Evolutionary conservation across 2,113 vertebrate genomes (phyloP), one percentile per base, ranked within the genome.

Genomic region (Acrocephalus arundinaceus): DNA sequence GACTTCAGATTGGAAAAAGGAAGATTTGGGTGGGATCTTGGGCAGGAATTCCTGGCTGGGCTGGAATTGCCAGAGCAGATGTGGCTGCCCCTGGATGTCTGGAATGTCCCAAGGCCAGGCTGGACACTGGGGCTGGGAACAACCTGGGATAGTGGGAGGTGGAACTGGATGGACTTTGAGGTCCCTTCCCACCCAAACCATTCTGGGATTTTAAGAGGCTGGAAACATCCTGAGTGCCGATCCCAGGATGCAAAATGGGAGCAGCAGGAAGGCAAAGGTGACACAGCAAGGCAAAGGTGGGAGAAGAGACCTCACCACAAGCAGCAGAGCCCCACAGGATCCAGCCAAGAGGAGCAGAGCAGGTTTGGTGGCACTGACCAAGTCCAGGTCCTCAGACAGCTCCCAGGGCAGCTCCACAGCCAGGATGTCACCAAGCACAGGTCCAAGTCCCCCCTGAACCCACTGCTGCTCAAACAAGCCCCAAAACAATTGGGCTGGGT

Each of bases 401-500:
- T 51, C 81, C 21, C 68, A 6, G n/a, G 51, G 59, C n/a, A 70
- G 68, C 10, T 92, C 48, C 62, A 39, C 28, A 15, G 67, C 11
- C 71, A 41, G 37, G 73, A 41, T 6, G 33, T 30, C 54, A 13
- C 33, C 48, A 65, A 3, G 31, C 21, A 28, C 22, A 10, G 49
- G 2, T 24, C 51, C 61, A 18, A 41, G 4, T 30, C 4, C 23
- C 24, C 30, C 3, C n/a, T 12, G 46, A 23, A 6, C 30, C 31
- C 28, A 4, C 15, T 0, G 8, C 48, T 54, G 78, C 55, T 77
- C 67, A 15, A 48, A 48, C 3, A 2, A 37, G 3, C 31, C 33
- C 35, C 39, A 28, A 3, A 33, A 0, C 3, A 11, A 14, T 2
- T 0, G 11, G 33, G 22, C 76, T 77, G 7, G 4, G 84, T 17